These are phyloP conservation scores for Stylophora pistillata DNA, from an alignment of 64 coral and sea anemone species.

Conservation along the genomic window DNA sequence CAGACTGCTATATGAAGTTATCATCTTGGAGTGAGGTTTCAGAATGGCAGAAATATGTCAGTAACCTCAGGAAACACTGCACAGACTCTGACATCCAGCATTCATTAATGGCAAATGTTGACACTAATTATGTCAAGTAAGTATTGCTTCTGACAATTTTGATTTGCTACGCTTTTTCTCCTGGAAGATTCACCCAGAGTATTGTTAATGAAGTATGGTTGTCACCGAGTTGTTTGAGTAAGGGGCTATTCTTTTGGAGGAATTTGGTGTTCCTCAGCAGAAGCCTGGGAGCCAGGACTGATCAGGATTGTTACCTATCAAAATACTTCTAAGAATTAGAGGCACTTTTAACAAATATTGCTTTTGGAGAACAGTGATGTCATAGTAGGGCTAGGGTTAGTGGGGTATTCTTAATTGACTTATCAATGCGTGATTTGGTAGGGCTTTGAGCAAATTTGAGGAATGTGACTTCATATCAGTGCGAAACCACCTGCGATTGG, in stretches of 20 bases:
- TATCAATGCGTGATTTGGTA: not conserved
- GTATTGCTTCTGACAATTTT: not conserved
- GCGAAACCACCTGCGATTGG: conserved; percentile 69
- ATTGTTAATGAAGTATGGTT: too few relatives aligned
- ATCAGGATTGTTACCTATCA: too few relatives aligned
- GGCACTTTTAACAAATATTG: too few relatives aligned
- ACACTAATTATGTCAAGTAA: conserved; percentile 95
- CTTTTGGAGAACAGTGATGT: too few relatives aligned
- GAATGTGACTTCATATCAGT: conserved; percentile 80
- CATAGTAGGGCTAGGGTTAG: too few relatives aligned
- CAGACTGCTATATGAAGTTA: conserved; percentile 91
- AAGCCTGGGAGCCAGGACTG: too few relatives aligned
- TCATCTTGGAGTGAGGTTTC: conserved; percentile 92
- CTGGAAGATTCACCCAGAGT: not conserved
- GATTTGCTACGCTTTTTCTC: not conserved
- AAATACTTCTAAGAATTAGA: too few relatives aligned
- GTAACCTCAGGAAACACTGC: conserved; percentile 64
- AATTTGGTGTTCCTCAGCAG: too few relatives aligned
- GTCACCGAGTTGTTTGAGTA: too few relatives aligned
- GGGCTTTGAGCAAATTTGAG: conserved; percentile 93
- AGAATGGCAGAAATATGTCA: conserved; percentile 85
- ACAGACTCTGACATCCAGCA: conserved; percentile 74
- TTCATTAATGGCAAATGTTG: conserved; percentile 71
- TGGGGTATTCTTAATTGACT: not conserved
- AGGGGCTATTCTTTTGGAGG: too few relatives aligned